Evolutionary conservation across 2,888 invertebrate genomes (phyloP), one percentile per base, ranked within the genome.

Genomic region (Cheilosia vulpina): DNA sequence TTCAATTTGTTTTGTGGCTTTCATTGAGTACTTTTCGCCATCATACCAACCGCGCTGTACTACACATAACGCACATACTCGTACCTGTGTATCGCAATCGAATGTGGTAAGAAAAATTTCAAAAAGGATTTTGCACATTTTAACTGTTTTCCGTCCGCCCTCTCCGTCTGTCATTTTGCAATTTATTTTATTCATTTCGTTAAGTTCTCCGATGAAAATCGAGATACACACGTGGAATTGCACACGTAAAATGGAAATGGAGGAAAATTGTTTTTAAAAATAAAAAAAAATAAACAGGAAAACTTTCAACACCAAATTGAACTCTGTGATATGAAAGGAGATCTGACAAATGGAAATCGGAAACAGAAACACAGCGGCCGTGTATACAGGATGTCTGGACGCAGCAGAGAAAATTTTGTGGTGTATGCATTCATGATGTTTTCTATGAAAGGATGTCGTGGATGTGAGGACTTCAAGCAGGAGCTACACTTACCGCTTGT

Each of bases 1-100:
- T 78, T 83, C 78, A 83, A 83, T 83, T 83, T 83, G 66, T 72
- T 83, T 83, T 72, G 78, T 47, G 81, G 81, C 63, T 81, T 69
- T 58, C 57, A 63, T 57, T 52, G 69, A 68, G 41, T 4, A 21
- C 66, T 76, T 69, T 57, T 60, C 38, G 21, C 21, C 27, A 55
- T 69, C 6, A 34, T 63, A 55, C 21, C 53, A 27, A 27, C 38
- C 52, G 34, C 52, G 55, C 43, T 19, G 11, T 55, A 6, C 31
- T 38, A 13, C 34, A 38, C 11, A 43, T n/a, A 34, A 1, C 27
- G 13, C 15, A 19, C 53, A 24, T 19, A n/a, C 2, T 21, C 21
- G 21, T 34, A n/a, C n/a, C 55, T 9, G 9, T 65, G 3, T 38
- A 38, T 13, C 4, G 4, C 11, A 38, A 13, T 38, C 38, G 38